phyloP scores from a whole-genome alignment of 2,113 vertebrate species.

The Camelus dromedarius region DNA sequence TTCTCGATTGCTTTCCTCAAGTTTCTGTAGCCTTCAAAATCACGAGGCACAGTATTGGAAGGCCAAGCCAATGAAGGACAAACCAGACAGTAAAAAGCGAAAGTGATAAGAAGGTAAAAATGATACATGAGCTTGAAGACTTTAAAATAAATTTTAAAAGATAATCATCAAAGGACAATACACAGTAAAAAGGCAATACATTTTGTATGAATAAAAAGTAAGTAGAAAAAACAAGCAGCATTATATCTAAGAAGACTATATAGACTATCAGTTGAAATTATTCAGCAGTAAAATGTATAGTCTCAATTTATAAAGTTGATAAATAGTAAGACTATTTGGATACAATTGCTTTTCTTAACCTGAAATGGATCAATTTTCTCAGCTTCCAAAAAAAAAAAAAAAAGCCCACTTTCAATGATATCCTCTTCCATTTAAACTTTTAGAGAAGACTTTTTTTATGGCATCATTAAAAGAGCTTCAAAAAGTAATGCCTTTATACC shows the following conservation, averaged over 20 bases:
- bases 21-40: constrained; percentile 95
- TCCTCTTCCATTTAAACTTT: constrained; percentile 28
- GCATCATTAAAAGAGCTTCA: constrained; percentile 58
- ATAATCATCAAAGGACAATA: constrained; percentile 87
- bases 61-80: constrained; percentile 91
- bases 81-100: constrained; percentile 90
- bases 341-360: constrained; percentile 27
- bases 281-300: constrained; percentile 44
- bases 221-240: constrained; percentile 80
- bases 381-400: neutral
- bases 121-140: constrained; percentile 87
- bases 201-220: constrained; percentile 83
- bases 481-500: constrained; percentile 78
- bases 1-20: constrained; percentile 92
- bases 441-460: constrained; percentile 40
- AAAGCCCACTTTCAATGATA: constrained; percentile 25
- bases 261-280: constrained; percentile 63
- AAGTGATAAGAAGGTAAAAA: constrained; percentile 89
- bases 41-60: constrained; percentile 89
- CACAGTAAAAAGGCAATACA: constrained; percentile 88
- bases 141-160: constrained; percentile 87
- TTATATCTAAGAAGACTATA: constrained; percentile 58
- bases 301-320: constrained; percentile 45
- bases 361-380: constrained; percentile 40
- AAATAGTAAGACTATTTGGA: constrained; percentile 27